Percentiles rank a stretch among this genome's conserved stretches.
Conservation (phyloP, 2,113 vertebrate species). For the Mesitornis unicolor region DNA sequence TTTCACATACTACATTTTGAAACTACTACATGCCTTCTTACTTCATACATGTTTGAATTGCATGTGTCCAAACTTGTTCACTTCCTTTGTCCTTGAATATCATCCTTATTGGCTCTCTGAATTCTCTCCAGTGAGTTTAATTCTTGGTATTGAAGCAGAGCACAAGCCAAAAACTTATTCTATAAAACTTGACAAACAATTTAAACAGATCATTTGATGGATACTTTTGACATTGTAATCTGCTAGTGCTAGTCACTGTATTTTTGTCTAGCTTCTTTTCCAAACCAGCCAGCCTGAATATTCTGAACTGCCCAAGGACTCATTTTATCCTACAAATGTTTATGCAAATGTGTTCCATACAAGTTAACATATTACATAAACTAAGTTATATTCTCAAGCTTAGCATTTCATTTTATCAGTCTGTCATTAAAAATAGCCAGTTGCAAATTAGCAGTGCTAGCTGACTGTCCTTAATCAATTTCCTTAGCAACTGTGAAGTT, state of each 20-base stretch:
- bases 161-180: not conserved
- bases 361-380: slow-evolving; percentile 45
- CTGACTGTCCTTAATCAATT: slow-evolving; percentile 53
- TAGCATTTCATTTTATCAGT: slow-evolving; percentile 54
- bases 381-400: slow-evolving; percentile 41
- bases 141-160: not conserved
- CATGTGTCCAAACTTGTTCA: not conserved
- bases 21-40: not conserved
- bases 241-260: not conserved
- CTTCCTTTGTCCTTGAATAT: not conserved
- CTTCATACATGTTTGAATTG: not conserved
- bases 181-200: not conserved
- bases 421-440: slow-evolving; percentile 54
- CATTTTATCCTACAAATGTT: slow-evolving; percentile 49
- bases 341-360: slow-evolving; percentile 53
- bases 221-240: not conserved
- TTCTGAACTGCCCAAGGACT: slow-evolving; percentile 20
- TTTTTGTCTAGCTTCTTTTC: not conserved
- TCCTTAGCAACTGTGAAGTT: slow-evolving; percentile 33
- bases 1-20: not conserved
- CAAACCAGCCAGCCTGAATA: not conserved
- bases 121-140: not conserved
- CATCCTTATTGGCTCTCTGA: not conserved
- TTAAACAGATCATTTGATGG: not conserved
- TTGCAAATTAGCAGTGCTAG: slow-evolving; percentile 59